phyloP scores from a whole-genome alignment of 2,888 invertebrate genomes.

The Heliconius erato region DNA sequence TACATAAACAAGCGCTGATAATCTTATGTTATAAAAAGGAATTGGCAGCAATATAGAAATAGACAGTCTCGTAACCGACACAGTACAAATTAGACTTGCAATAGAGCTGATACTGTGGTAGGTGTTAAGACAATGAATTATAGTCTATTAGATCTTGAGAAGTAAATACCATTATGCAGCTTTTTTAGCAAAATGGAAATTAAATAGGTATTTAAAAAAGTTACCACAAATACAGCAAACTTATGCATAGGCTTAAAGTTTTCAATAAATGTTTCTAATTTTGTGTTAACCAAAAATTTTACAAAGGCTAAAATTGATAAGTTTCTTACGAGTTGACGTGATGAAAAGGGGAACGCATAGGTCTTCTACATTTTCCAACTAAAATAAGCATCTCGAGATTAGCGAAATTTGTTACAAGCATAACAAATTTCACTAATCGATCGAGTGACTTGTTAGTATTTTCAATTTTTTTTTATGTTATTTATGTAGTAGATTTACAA shows the following conservation, averaged over 20 bases:
- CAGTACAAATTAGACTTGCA: neutral
- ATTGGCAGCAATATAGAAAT: neutral
- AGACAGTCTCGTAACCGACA: neutral
- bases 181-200: neutral
- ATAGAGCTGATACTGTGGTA: neutral
- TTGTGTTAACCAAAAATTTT: conserved; percentile 24
- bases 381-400: conserved; percentile 42
- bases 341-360: conserved; percentile 28
- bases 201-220: neutral
- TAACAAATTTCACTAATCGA: no score
- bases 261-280: conserved; percentile 10
- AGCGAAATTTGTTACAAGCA: conserved; percentile 34
- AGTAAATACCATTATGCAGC: neutral
- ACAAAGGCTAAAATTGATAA: conserved; percentile 41
- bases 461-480: neutral
- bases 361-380: conserved; percentile 50
- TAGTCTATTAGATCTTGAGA: neutral
- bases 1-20: neutral
- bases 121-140: neutral
- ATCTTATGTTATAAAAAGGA: neutral
- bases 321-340: conserved; percentile 59
- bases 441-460: neutral
- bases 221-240: neutral
- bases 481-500: neutral
- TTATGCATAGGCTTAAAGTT: neutral